A percentile compares a stretch with the other conserved stretches of the same genome.
phyloP scores from a whole-genome alignment of 2,797 vertebrate genomes.

The Leptatherina wallacei region DNA sequence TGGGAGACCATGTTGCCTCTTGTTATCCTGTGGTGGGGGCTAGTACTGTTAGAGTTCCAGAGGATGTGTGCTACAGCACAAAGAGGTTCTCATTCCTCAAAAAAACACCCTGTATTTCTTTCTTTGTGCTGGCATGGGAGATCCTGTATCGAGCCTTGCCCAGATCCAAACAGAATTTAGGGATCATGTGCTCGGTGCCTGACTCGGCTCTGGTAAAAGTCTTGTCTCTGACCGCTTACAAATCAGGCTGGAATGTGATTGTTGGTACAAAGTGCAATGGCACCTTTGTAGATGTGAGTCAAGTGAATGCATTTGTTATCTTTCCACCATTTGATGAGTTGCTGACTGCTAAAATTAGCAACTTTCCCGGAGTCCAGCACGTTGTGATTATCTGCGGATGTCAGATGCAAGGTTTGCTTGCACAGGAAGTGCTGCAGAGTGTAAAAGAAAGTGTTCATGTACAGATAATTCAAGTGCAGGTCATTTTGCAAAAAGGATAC shows the following conservation, averaged over 20 bases:
- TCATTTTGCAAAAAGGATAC: constrained; percentile 82
- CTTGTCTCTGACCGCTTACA: constrained; percentile 61
- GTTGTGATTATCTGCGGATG: constrained; percentile 79
- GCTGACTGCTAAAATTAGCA: constrained; percentile 60
- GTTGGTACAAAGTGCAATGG: constrained; percentile 49
- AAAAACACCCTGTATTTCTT: constrained; percentile 85
- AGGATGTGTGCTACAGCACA: constrained; percentile 81
- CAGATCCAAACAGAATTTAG: constrained; percentile 71
- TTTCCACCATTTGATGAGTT: constrained; percentile 78
- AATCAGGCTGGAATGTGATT: constrained; percentile 75
- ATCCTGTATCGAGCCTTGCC: constrained; percentile 80
- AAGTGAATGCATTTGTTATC: constrained; percentile 77
- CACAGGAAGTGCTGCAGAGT: constrained; percentile 56
- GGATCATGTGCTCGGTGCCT: constrained; percentile 68
- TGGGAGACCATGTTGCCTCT: constrained; percentile 82
- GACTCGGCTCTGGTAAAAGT: constrained; percentile 76
- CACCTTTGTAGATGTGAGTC: constrained; percentile 43
- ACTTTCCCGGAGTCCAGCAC: constrained; percentile 67
- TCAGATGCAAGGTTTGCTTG: constrained; percentile 37
- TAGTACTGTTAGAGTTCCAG: constrained; percentile 80
- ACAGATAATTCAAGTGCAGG: constrained; percentile 73
- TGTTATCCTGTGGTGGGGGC: constrained; percentile 85
- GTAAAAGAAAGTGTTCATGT: constrained; percentile 73
- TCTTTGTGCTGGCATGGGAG: constrained; percentile 86
- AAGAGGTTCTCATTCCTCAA: constrained; percentile 80